A percentile compares a stretch with the other conserved stretches of the same genome.
Conservation (phyloP, 2,113 vertebrate genomes). For the Malurus melanocephalus region DNA sequence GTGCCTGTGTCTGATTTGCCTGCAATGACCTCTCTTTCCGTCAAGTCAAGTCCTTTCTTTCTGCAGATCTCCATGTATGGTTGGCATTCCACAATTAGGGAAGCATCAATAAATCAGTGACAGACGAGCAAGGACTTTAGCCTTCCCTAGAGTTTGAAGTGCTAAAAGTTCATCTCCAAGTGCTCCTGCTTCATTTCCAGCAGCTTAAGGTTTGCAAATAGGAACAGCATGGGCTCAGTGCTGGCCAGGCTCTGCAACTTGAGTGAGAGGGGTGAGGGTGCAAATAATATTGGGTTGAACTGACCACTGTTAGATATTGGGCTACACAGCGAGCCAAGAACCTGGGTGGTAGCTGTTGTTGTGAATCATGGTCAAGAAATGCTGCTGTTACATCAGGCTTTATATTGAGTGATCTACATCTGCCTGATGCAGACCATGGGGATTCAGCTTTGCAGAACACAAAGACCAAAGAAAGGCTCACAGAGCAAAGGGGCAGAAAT, state of each 20-base stretch:
- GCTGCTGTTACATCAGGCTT: conserved; percentile 25
- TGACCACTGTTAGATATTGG: neutral
- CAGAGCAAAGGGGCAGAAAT: neutral
- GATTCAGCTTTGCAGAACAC: neutral
- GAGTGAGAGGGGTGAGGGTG: neutral
- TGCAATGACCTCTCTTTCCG: conserved; percentile 45
- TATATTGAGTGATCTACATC: neutral
- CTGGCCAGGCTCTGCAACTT: neutral
- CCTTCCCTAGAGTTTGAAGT: neutral
- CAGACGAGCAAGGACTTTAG: neutral
- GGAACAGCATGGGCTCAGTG: neutral
- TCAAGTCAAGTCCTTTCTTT: conserved; percentile 39
- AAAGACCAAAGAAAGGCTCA: neutral
- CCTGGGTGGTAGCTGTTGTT: conserved; percentile 53
- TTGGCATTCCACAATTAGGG: conserved; percentile 40
- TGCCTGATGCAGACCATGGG: neutral
- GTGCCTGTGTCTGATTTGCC: conserved; percentile 49
- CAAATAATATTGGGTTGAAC: neutral
- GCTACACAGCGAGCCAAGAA: neutral
- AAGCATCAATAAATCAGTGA: conserved; percentile 45
- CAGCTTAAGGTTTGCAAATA: neutral
- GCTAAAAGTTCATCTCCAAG: conserved; percentile 38
- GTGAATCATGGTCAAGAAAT: conserved; percentile 51
- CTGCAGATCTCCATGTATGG: conserved; percentile 51
- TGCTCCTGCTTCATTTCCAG: conserved; percentile 19